Evolutionary conservation across 2,888 invertebrate species (phyloP), one percentile per base, ranked within the genome.

Genomic region (Stratiomys singularior): DNA sequence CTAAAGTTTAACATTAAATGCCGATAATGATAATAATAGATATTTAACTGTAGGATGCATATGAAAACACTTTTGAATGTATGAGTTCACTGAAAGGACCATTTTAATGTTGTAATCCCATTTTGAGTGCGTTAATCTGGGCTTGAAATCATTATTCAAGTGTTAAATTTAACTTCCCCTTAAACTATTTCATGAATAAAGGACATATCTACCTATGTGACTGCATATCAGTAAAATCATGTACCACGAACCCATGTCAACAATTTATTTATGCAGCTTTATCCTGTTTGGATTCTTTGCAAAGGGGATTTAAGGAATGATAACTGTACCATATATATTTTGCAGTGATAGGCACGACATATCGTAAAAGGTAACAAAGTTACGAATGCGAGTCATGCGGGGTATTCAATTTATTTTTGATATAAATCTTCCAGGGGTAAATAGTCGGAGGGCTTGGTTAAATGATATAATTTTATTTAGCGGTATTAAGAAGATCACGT

Each of bases 101-200:
- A 63, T 76, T 71, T 71, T 27, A 76, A 63, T 69, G 67, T 52
- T 77, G 79, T 76, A 79, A 79, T 78, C 74, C 78, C 37, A 74
- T 78, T 79, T 79, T 28, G 67, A 79, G 79, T 79, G 78, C 76
- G 58, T 63, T 79, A 79, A 79, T 79, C 79, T 76, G 78, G 64
- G 76, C 76, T 79, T 78, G 71, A 78, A 78, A 79, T 79, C 78
- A 76, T 79, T 77, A 69, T 77, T 77, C 67, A 67, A 77, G 77
- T 77, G 67, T 56, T 60, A 64, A 56, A 66, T 79, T 72, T 52
- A 60, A 66, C 58, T 64, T 66, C 66, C 18, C 46, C 37, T 21
- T 47, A 52, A 25, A 44, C 27, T 44, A 18, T 4, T 63, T 72
- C 13, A 63, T n/a, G 46, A 15, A 11, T 7, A 56, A 30, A 23